Conservation (phyloP, 2,113 vertebrate species). For the Corythoichthys intestinalis region DNA sequence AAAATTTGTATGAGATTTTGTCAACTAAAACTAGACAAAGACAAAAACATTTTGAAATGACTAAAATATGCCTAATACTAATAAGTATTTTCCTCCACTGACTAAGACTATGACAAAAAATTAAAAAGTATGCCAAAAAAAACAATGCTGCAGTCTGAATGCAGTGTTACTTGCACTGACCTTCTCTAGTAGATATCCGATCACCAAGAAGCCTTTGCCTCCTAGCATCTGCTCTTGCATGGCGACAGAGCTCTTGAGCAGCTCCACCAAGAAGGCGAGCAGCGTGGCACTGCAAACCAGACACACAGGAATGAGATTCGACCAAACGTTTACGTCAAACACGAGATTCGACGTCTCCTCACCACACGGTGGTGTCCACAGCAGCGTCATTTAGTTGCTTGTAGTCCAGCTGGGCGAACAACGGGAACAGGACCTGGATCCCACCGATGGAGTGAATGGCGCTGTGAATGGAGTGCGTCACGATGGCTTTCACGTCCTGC, state of each 20-base stretch:
- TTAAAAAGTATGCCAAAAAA: too few species aligned
- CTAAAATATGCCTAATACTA: too few species aligned
- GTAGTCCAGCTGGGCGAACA: conserved; percentile 97
- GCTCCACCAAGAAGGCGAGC: conserved; percentile 94
- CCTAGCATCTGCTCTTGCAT: conserved; percentile 99
- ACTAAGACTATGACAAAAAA: too few species aligned
- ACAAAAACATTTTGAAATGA: too few species aligned
- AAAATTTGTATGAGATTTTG: too few species aligned
- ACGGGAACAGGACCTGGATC: conserved; percentile 97
- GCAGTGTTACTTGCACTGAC: conserved; percentile 59
- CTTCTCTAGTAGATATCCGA: conserved; percentile 98
- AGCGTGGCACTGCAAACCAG: conserved; percentile 84
- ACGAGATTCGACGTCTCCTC: conserved; percentile 18
- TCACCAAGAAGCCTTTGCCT: conserved; percentile 97
- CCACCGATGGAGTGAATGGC: conserved; percentile 98
- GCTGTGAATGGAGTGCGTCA: conserved; percentile 99
- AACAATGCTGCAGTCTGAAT: neutral
- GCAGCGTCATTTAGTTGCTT: conserved; percentile 92
- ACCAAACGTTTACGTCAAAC: neutral
- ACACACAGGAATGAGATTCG: conserved; percentile 1
- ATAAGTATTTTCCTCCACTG: too few species aligned
- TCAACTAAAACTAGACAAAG: too few species aligned
- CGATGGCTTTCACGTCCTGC: conserved; percentile 98
- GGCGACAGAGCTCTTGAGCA: conserved; percentile 97
- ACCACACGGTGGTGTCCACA: conserved; percentile 97